A percentile compares a stretch with the other conserved stretches of the same genome.
These are phyloP conservation scores for Strigamia crassipes DNA, from an alignment of 2,888 invertebrate species.

Conservation along the genomic window DNA sequence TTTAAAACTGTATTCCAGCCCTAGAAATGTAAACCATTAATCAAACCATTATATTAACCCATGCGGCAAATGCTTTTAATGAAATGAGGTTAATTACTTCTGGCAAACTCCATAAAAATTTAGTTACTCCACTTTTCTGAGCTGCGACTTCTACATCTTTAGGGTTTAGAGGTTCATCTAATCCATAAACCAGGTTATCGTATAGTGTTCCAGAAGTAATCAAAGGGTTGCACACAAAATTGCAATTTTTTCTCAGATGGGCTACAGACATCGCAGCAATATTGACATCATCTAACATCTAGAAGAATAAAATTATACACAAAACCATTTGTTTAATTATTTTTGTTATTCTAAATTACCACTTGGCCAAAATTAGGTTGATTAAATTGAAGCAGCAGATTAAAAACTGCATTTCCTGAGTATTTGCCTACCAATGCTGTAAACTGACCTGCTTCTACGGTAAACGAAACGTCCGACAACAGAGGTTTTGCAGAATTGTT, in stretches of 20 bases:
- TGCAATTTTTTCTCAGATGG: not conserved
- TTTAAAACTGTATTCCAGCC: not conserved
- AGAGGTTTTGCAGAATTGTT: not conserved
- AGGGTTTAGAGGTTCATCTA: not conserved
- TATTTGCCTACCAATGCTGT: not conserved
- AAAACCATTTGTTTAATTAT: no score
- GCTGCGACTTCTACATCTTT: not conserved
- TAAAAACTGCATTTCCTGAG: not conserved
- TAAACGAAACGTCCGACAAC: not conserved
- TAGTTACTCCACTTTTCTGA: not conserved
- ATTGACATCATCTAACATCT: slow-evolving; percentile 1
- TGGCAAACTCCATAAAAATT: not conserved
- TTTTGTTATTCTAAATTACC: not conserved
- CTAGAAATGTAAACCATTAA: not conserved
- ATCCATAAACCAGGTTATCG: not conserved
- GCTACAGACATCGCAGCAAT: not conserved
- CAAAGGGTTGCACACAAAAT: not conserved
- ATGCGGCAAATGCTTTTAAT: not conserved
- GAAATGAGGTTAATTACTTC: not conserved
- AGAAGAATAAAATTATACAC: not conserved
- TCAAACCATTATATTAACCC: no score
- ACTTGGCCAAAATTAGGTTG: not conserved
- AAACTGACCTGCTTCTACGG: not conserved
- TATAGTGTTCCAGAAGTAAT: not conserved
- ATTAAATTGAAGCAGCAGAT: not conserved